Percentiles rank a stretch among this genome's conserved stretches.
Conservation (phyloP, 30 jellyfish, hydroid and myxozoan genomes). For the Rhopilema esculentum region DNA sequence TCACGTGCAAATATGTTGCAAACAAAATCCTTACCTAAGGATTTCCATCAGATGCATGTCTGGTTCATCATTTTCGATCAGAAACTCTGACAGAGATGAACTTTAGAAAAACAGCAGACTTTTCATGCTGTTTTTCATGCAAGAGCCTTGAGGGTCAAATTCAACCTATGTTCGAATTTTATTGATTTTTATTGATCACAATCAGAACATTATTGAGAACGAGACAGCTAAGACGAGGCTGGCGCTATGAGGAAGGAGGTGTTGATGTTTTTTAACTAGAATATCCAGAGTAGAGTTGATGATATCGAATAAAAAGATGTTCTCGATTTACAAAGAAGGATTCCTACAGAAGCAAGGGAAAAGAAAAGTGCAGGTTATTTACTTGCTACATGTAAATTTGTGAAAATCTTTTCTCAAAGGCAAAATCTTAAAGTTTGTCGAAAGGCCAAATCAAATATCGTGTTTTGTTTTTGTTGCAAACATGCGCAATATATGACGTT, state of each 20-base stretch:
- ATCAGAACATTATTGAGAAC: not conserved
- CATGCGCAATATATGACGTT: too few species aligned
- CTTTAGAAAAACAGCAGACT: too few species aligned
- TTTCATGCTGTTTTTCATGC: not conserved
- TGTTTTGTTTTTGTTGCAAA: too few species aligned
- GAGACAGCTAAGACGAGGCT: not conserved
- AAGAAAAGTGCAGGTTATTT: conserved; percentile 62
- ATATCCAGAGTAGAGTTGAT: not conserved
- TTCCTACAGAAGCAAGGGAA: conserved; percentile 67
- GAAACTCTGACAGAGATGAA: too few species aligned
- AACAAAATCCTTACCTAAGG: too few species aligned
- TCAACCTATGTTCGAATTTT: not conserved
- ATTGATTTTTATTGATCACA: not conserved
- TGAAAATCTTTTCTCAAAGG: too few species aligned
- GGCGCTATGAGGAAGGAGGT: not conserved
- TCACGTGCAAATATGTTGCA: too few species aligned
- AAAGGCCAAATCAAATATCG: too few species aligned
- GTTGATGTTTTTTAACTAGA: not conserved
- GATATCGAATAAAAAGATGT: not conserved
- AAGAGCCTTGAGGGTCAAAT: not conserved
- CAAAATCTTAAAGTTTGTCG: too few species aligned
- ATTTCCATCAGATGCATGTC: not conserved
- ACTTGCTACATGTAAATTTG: not conserved
- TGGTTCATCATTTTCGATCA: not conserved
- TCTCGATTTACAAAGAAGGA: conserved; percentile 63